phyloP scores from a whole-genome alignment of 2,797 vertebrate genomes.

The Hippocampus kuda region DNA sequence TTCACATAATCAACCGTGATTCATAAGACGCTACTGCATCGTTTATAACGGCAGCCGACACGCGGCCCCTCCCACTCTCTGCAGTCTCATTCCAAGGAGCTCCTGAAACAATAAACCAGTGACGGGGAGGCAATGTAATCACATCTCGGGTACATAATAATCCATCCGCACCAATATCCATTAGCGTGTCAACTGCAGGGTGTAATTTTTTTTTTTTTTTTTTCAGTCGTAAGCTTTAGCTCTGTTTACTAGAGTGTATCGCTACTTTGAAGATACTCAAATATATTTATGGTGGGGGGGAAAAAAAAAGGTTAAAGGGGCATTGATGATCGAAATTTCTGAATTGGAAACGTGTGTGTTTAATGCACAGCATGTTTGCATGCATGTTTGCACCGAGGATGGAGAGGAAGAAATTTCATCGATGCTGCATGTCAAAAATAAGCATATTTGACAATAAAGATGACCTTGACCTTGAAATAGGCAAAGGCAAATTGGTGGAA shows the following conservation, averaged over 20 bases:
- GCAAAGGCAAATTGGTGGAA: too few relatives aligned
- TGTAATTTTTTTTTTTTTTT: background rate
- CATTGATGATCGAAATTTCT: too few relatives aligned
- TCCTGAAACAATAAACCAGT: background rate
- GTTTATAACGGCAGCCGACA: background rate
- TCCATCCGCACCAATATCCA: constrained; percentile 1
- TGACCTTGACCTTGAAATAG: too few relatives aligned
- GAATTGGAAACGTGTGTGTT: too few relatives aligned
- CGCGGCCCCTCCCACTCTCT: background rate
- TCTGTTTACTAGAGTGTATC: background rate
- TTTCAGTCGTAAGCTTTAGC: background rate
- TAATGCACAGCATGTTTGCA: too few relatives aligned
- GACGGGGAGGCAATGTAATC: constrained; percentile 2
- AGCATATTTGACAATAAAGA: too few relatives aligned
- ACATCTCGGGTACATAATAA: constrained; percentile 2
- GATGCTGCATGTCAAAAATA: too few relatives aligned
- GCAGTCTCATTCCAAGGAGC: background rate
- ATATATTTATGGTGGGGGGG: too few relatives aligned
- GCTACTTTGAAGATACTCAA: background rate
- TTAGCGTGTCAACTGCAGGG: background rate
- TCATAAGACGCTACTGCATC: background rate
- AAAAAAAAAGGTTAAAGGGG: too few relatives aligned
- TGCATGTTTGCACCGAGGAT: too few relatives aligned
- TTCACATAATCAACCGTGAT: constrained; percentile 4
- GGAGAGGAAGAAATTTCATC: too few relatives aligned